Percentiles rank a stretch among this genome's conserved stretches.
Conservation (phyloP, 1,140 invertebrate genomes). For the Vollenhovia emeryi region DNA sequence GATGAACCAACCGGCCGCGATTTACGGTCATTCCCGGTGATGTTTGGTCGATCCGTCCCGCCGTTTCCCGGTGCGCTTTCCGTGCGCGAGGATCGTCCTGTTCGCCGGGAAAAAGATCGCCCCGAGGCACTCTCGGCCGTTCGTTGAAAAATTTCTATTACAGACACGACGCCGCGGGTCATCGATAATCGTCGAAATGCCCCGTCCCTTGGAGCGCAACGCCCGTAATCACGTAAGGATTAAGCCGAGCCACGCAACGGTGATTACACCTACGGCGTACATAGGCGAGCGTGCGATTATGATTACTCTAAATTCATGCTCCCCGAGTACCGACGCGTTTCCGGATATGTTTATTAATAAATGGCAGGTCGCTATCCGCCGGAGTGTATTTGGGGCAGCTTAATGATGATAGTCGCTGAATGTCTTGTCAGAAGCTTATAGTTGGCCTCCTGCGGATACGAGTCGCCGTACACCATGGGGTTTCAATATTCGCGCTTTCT, state of each 20-base stretch:
- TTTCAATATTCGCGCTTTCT: not conserved
- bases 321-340: constrained; percentile 10
- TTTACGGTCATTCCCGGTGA: constrained; percentile 29
- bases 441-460: not conserved
- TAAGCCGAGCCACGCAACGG: constrained; percentile 41
- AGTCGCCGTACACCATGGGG: not conserved
- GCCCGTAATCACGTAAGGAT: constrained; percentile 45
- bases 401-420: constrained; percentile 18
- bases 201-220: constrained; percentile 16
- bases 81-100: constrained; percentile 22
- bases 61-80: constrained; percentile 44
- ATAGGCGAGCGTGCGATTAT: constrained; percentile 13
- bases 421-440: not conserved
- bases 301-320: constrained; percentile 49
- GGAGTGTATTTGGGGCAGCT: not conserved
- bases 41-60: constrained; percentile 70
- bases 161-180: not conserved
- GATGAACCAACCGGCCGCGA: constrained; percentile 32
- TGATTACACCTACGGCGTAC: constrained; percentile 3
- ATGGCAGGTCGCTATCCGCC: constrained; percentile 5
- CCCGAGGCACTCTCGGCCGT: not conserved
- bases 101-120: not conserved
- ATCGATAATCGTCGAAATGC: constrained; percentile 43
- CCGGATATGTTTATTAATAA: constrained; percentile 54
- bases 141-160: constrained; percentile 38